phyloP scores from a whole-genome alignment of 1,140 invertebrate species.

The Argopecten irradians region DNA sequence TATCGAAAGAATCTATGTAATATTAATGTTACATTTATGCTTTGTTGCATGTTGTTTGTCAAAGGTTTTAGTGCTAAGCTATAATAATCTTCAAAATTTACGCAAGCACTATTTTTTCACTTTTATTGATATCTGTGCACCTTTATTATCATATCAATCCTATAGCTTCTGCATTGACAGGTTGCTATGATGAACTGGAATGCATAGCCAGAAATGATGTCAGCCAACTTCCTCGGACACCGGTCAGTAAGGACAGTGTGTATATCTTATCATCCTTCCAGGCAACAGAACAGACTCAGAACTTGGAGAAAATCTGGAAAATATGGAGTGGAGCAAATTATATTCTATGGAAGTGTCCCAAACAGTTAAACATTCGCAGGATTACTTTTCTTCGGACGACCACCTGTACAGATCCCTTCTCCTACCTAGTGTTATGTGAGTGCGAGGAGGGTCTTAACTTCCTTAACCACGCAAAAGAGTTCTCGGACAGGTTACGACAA shows the following conservation, averaged over 20 bases:
- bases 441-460: constrained; percentile 63
- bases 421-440: constrained; percentile 62
- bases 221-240: constrained; percentile 60
- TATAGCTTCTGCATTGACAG: constrained; percentile 36
- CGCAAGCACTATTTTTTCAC: too few species aligned
- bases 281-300: constrained; percentile 57
- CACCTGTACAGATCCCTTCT: constrained; percentile 46
- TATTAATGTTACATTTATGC: too few species aligned
- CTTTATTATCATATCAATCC: too few species aligned
- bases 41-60: too few species aligned
- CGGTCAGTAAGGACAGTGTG: constrained; percentile 63
- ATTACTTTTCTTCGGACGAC: constrained; percentile 63
- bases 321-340: constrained; percentile 66
- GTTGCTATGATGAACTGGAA: constrained; percentile 62
- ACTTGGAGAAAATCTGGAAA: constrained; percentile 63
- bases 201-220: constrained; percentile 59
- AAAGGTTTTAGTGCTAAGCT: too few species aligned
- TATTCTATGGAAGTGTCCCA: constrained; percentile 66
- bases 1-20: too few species aligned
- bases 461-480: constrained; percentile 58
- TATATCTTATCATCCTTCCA: constrained; percentile 64
- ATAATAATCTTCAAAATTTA: too few species aligned
- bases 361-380: constrained; percentile 59
- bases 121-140: too few species aligned
- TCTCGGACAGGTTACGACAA: constrained; percentile 60